Conservation (phyloP, 2,888 invertebrate species). For the Drosophila paramelanica region DNA sequence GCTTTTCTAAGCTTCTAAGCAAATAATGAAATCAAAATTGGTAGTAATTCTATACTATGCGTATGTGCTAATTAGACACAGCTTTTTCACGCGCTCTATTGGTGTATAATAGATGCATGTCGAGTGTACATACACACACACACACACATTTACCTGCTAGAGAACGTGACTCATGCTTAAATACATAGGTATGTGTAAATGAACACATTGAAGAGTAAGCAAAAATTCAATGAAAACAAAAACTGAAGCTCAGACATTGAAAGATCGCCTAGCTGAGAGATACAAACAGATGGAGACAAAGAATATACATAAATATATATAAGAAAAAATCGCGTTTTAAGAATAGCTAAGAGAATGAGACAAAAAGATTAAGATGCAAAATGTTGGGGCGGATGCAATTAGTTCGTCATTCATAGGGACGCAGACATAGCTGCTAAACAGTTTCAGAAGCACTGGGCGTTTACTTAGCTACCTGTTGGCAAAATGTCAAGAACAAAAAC, state of each 20-base stretch:
- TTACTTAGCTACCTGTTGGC: slow-evolving; percentile 63
- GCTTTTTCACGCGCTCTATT: slow-evolving; percentile 24
- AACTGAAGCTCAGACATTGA: slow-evolving; percentile 26
- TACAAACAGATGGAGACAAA: slow-evolving; percentile 18
- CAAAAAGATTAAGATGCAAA: background rate
- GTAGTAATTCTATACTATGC: background rate
- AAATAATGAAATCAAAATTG: background rate
- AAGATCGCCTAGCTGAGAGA: slow-evolving; percentile 13
- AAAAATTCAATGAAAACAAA: slow-evolving; percentile 4
- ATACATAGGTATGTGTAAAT: background rate
- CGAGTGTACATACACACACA: background rate
- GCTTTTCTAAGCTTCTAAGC: background rate
- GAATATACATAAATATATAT: background rate
- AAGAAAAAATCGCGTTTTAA: slow-evolving; percentile 1
- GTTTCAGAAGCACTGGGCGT: slow-evolving; percentile 33
- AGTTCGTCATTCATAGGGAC: slow-evolving; percentile 26
- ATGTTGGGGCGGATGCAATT: slow-evolving; percentile 39
- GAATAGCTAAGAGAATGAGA: background rate
- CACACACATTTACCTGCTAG: background rate
- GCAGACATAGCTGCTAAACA: slow-evolving; percentile 14
- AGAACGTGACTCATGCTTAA: slow-evolving; percentile 45
- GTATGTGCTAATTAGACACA: slow-evolving; percentile 28
- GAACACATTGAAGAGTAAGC: background rate
- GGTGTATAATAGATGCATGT: background rate
- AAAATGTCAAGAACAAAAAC: slow-evolving; percentile 30